Evolutionary conservation across 2,797 vertebrate genomes (phyloP), one percentile per base, ranked within the genome.

Genomic region (Protonibea diacanthus): DNA sequence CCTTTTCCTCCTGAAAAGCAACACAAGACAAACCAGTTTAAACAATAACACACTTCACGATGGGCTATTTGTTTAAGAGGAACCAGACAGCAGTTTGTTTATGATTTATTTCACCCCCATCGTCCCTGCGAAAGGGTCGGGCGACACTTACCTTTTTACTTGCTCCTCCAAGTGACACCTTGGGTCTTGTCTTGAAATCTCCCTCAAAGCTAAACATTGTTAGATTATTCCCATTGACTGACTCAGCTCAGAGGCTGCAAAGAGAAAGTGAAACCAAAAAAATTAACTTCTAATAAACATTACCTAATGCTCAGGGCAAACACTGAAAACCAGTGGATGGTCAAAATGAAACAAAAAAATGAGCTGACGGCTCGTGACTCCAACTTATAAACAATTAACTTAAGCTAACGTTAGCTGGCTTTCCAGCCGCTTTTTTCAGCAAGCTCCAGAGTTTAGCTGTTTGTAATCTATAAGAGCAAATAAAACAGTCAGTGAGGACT

Each of bases 161-260:
- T 38, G 98, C 98, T 94, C 98, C 98, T 81, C 98, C 97, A 78
- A 99, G 97, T 66, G 98, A 99, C 78, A 99, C 98, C 92, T 98
- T 99, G 92, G 98, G 98, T 95, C 97, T 96, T 86, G 97, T 97
- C 92, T 97, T 99, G 95, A 99, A 99, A 78, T 99, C 98, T 88
- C 98, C 98, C 94, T 99, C 98, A 88, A 99, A 99, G 94, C 98
- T 99, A 88, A 99, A 99, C 98, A 99, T 99, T 92, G 89, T 97
- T 93, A 95, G 94, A 86, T 92, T 92, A 92, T 97, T 97, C 91
- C 94, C 98, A 98, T 98, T 83, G 83, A 90, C 85, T 76, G 84
- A 78, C 77, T 81, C 57, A 79, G 58, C 77, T 81, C 57, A 79
- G 58, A 74, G 25, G 56, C 49, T 63, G 49, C 21, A 89, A 83